Conservation (phyloP, 2,113 vertebrate species). For the Chinchilla lanigera region DNA sequence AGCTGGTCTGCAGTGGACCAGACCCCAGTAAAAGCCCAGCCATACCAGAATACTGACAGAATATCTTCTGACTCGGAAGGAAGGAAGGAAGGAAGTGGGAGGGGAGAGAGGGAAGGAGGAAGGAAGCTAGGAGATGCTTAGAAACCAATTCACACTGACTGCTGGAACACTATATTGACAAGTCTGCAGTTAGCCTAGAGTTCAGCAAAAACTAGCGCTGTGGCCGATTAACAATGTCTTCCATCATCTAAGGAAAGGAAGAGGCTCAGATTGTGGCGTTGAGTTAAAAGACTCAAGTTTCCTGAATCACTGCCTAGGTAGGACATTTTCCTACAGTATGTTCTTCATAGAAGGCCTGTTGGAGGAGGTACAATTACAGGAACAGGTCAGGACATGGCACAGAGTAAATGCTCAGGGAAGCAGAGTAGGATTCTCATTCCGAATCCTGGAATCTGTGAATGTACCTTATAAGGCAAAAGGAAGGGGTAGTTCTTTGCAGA, state of each 20-base stretch:
- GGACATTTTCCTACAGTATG: background rate
- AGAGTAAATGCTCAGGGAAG: background rate
- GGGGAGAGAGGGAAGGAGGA: rapidly evolving
- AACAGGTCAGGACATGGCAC: background rate
- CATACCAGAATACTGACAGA: background rate
- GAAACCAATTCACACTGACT: background rate
- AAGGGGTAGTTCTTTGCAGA: background rate
- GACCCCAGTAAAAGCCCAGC: background rate
- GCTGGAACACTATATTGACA: background rate
- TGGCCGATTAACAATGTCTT: background rate
- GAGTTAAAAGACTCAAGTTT: background rate
- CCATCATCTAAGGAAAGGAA: background rate
- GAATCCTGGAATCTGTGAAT: background rate
- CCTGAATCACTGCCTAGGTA: background rate
- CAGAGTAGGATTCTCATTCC: background rate
- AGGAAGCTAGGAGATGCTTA: background rate
- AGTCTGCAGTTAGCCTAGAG: background rate
- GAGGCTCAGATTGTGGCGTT: background rate
- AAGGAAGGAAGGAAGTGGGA: background rate
- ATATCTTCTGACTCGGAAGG: background rate
- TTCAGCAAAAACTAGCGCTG: background rate
- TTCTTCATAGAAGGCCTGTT: background rate
- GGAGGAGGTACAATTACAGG: background rate
- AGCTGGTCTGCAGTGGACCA: background rate
- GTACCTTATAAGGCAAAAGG: background rate